Base-by-base conservation (phyloP, 64 coral and sea anemone species). In the Astreopora myriophthalma region DNA sequence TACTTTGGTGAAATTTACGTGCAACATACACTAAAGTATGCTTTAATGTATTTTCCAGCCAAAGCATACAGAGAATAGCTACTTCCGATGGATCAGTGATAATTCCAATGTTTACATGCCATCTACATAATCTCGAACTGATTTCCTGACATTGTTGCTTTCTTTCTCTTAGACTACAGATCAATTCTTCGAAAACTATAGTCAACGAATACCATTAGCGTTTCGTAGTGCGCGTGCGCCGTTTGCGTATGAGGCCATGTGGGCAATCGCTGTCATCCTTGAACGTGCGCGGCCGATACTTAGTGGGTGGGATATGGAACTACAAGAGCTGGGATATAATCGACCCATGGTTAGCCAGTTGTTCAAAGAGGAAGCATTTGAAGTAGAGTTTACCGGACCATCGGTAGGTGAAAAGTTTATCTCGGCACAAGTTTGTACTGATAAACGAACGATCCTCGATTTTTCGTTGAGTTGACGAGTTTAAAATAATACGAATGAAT, bases 161-260 rank as follows among this genome's bases (percentile, higher is more conserved):
- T 65, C 3, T 25, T 65, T 34, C 12, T 39, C 52, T 83, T 22
- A 83, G 79, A 64, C 55, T 7, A 83, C 79, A 4, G 57, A 83
- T 8, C 33, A 64, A 14, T 83, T 83, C 33, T 83, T 83, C 57
- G 12, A 55, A 8, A 9, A 83, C 3, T 83, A 83, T 57, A 83
- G 25, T 5, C 32, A 83, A 65, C 22, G n/a, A 24, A 64, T 39
- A 0, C 79, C 58, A 40, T 0, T 16, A 1, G 8, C n/a, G 0
- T 83, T 83, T 8, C 79, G 55, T 5, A 83, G 79, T 39, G 33
- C 79, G 52, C 58, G 58, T 35, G 79, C 79, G 19, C 79, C 79
- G 23, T 83, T 83, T 58, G 79, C 79, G 5, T 83, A 83, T 38
- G 79, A 83, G 57, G 79, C 79, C 10, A 83, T 83, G 79, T 83